Base-by-base conservation (phyloP, 2,888 invertebrate genomes). In the Sphaerophoria taeniata region DNA sequence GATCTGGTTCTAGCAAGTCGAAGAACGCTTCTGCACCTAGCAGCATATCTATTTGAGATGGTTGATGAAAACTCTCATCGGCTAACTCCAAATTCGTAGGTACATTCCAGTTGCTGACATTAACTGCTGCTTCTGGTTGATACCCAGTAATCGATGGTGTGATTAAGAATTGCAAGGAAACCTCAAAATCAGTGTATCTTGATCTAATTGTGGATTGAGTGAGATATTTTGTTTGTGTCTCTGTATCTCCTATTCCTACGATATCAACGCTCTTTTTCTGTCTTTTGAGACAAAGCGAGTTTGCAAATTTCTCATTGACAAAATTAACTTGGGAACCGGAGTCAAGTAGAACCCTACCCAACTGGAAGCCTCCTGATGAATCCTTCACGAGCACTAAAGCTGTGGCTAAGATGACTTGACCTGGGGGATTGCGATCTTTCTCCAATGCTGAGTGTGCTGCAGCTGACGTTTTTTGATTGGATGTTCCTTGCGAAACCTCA, bases 11-110 rank as follows among this genome's bases (percentile, higher is more conserved):
- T 9, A 61, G n/a, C 7, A 72, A 11, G 11, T 61, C 61, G 51
- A 60, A 61, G 24, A 61, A 72, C 6, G 53, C 9, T 56, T 72
- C 71, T 34, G 71, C 49, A 39, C 56, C 70, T 0, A 70, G 58
- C 0, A 43, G 45, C 12, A 70, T 16, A 12, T 70, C 70, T 2
- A 58, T 58, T 70, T 34, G 36, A 4, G 47, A 47, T 2, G 70
- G 34, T 14, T 34, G 9, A 24, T 70, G 33, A 9, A 72, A 72
- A 7, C 39, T 24, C 24, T 70, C 70, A 16, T 71, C 49, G 7
- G 71, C 49, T 49, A 49, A 9, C 16, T 51, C 51, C 7, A 51
- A 49, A 9, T 60, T 39, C 14, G 16, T 51, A 24, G 49, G 58
- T n/a, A 71, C 34, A 16, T 60, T 58, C 58, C 71, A 71, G 16